These are phyloP conservation scores for Ctenomys sociabilis DNA, from an alignment of 2,113 vertebrate genomes.

Conservation along the genomic window DNA sequence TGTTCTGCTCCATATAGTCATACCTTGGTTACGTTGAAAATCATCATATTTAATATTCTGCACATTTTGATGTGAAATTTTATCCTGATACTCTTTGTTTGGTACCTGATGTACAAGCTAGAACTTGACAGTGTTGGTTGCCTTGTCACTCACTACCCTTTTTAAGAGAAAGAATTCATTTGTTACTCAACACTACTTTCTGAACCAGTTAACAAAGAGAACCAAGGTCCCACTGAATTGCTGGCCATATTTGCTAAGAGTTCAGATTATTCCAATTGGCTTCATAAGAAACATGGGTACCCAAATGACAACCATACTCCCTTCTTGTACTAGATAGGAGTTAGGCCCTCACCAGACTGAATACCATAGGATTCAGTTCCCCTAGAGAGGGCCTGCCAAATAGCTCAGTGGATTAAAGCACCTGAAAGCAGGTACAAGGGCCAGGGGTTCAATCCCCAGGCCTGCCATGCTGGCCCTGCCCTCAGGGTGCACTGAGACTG, in stretches of 20 bases:
- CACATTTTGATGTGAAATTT: not conserved
- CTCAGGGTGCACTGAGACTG: too few relatives aligned
- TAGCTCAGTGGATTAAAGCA: too few relatives aligned
- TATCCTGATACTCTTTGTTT: not conserved
- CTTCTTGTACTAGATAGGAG: not conserved
- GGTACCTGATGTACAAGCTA: not conserved
- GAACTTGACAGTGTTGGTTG: not conserved
- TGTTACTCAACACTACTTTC: not conserved
- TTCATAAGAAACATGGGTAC: not conserved
- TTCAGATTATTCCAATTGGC: not conserved
- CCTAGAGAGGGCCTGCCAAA: too few relatives aligned
- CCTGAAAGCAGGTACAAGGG: too few relatives aligned
- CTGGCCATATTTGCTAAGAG: not conserved
- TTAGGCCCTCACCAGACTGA: not conserved
- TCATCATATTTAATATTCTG: not conserved
- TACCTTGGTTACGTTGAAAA: not conserved
- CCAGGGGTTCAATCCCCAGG: too few relatives aligned
- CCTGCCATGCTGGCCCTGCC: too few relatives aligned
- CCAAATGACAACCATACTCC: not conserved
- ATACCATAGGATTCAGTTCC: not conserved
- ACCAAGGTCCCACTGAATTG: not conserved
- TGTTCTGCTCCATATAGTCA: not conserved
- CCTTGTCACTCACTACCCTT: not conserved
- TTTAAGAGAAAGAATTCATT: not conserved
- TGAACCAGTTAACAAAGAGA: not conserved